phyloP scores from a whole-genome alignment of 2,888 invertebrate genomes.

The Taenaris catops region DNA sequence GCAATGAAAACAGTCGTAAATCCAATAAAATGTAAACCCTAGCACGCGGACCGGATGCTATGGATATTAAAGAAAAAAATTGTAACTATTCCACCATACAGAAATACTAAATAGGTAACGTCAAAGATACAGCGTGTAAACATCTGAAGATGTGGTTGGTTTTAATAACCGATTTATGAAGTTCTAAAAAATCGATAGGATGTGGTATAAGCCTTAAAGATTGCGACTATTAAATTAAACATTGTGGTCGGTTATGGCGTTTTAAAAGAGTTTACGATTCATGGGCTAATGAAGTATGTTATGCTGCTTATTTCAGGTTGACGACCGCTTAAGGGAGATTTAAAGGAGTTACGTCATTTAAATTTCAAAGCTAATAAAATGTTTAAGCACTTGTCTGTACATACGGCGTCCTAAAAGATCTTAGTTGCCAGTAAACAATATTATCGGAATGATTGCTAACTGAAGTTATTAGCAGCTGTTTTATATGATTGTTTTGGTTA shows the following conservation, averaged over 20 bases:
- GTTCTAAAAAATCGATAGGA: slow-evolving; percentile 58
- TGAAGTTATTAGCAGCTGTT: slow-evolving; percentile 3
- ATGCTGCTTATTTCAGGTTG: slow-evolving; percentile 21
- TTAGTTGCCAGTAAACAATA: slow-evolving; percentile 8
- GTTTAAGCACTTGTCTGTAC: slow-evolving; percentile 8
- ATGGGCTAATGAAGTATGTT: slow-evolving; percentile 32
- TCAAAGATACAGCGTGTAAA: slow-evolving; percentile 18
- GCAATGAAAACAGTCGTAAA: slow-evolving; percentile 78
- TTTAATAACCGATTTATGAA: slow-evolving; percentile 56
- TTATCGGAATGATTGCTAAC: slow-evolving; percentile 5
- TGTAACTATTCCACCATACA: slow-evolving; percentile 59
- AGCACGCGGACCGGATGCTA: slow-evolving; percentile 55
- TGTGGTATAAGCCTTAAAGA: slow-evolving; percentile 50
- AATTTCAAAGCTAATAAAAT: slow-evolving; percentile 24
- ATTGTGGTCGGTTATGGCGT: slow-evolving; percentile 41
- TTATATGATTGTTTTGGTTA: too few species aligned
- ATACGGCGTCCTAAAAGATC: too few species aligned
- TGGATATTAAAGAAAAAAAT: slow-evolving; percentile 60
- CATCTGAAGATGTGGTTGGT: slow-evolving; percentile 47
- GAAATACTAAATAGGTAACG: slow-evolving; percentile 51
- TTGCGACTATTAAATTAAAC: slow-evolving; percentile 42
- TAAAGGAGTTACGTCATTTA: slow-evolving; percentile 19
- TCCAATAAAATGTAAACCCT: slow-evolving; percentile 71
- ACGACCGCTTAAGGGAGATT: slow-evolving; percentile 16
- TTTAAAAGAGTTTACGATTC: slow-evolving; percentile 36